Base-by-base conservation (phyloP, 2,797 vertebrate species). In the Argyrosomus regius region DNA sequence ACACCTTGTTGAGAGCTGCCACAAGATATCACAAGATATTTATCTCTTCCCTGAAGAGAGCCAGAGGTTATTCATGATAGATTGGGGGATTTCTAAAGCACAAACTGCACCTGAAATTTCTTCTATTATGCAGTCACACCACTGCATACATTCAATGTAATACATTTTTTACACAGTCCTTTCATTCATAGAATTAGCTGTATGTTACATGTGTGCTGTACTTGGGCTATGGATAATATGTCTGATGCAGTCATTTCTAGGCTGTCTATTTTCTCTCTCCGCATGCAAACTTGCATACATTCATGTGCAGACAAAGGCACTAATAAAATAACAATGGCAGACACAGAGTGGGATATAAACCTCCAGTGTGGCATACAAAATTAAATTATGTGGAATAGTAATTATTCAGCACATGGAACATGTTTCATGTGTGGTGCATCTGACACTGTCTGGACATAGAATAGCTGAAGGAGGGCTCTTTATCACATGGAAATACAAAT, bases 311-410 rank as follows among this genome's bases (percentile, higher is more conserved):
- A 68, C 12, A 64, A 31, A 70, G 35, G 1, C n/a, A 24, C 22
- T 52, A 16, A 67, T 81, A 1, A 69, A 78, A 75, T 69, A 69
- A 61, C 45, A 46, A 64, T 75, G 72, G 16, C 49, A 66, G 54
- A 69, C 45, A 64, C 39, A 26, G 7, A 58, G 20, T 4, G 4
- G 41, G 1, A n/a, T 46, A 64, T 67, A 49, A 80, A 62, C 20
- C 28, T 46, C 43, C 26, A 56, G 39, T 35, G 18, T 61, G 22
- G 56, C 48, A 81, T 72, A 6, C 13, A 63, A 52, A 75, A 75
- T 61, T 3, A 2, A 2, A 68, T 80, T 54, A 39, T n/a, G 46
- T 14, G 8, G 28, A 65, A 28, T 3, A 58, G 43, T 26, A 74
- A 72, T 78, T 66, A 78, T 73, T 75, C 18, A 53, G 41, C 16